Conservation (phyloP, 2,113 vertebrate species). For the Cepphus grylle region DNA sequence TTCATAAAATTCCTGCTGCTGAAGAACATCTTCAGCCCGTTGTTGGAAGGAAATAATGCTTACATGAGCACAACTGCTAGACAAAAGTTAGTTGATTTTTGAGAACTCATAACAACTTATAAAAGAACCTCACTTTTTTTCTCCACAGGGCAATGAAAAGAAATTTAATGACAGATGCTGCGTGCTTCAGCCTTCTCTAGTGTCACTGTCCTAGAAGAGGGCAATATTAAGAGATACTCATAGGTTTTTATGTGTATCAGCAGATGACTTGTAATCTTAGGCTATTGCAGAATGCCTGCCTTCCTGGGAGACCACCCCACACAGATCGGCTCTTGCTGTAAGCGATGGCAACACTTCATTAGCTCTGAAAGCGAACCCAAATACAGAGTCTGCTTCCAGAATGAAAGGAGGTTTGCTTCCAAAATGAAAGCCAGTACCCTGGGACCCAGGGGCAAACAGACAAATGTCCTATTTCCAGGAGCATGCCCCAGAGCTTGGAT, state of each 20-base stretch:
- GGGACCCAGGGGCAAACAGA: fast-evolving
- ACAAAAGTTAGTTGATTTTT: neutral
- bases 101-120: neutral
- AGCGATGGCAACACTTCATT: neutral
- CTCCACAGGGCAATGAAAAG: neutral
- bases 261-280: neutral
- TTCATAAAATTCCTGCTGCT: constrained; percentile 49
- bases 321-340: neutral
- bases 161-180: neutral
- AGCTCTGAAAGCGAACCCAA: neutral
- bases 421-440: neutral
- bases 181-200: neutral
- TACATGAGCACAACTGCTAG: constrained; percentile 15
- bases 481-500: neutral
- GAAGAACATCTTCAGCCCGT: constrained; percentile 37
- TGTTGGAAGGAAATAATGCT: constrained; percentile 45
- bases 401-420: neutral
- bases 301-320: neutral
- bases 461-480: neutral
- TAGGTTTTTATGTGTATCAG: neutral
- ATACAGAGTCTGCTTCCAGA: neutral
- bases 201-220: neutral
- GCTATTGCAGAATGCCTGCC: neutral
- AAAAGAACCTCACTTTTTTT: neutral
- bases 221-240: neutral